phyloP scores from a whole-genome alignment of 2,888 invertebrate genomes.

The Harpalus rufipes region DNA sequence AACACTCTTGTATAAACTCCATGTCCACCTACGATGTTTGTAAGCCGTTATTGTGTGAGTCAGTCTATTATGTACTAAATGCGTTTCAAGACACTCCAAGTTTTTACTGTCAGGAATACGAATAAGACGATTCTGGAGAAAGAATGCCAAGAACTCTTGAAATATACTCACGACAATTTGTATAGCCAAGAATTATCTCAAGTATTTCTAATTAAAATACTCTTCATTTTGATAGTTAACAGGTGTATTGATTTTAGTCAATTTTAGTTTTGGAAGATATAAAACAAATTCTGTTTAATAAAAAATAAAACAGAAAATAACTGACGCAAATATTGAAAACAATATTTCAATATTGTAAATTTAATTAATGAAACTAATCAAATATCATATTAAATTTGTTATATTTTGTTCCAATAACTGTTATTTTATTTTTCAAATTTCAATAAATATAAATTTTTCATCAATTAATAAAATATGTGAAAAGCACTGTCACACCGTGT shows the following conservation, averaged over 20 bases:
- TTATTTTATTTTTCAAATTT: too few species aligned
- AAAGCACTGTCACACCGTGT: too few species aligned
- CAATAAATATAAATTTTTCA: too few species aligned
- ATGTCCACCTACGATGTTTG: constrained; percentile 25
- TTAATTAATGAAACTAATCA: neutral
- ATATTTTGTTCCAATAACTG: too few species aligned
- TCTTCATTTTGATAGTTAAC: neutral
- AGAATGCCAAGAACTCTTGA: constrained; percentile 31
- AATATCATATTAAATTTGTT: neutral
- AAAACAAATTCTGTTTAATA: neutral
- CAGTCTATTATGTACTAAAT: constrained; percentile 20
- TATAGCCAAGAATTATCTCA: neutral
- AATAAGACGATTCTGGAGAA: constrained; percentile 16
- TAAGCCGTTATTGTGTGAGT: constrained; percentile 8
- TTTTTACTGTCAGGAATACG: constrained; percentile 24
- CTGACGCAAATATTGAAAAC: too few species aligned
- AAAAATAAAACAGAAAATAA: neutral
- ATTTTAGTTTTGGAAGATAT: neutral
- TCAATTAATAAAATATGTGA: too few species aligned
- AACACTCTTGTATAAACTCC: neutral
- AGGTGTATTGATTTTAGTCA: neutral
- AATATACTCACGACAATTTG: constrained; percentile 29
- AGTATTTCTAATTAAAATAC: constrained; percentile 7
- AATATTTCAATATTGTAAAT: neutral
- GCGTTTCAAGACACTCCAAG: constrained; percentile 15